phyloP scores from a whole-genome alignment of 2,113 vertebrate genomes.

The Caracal caracal region DNA sequence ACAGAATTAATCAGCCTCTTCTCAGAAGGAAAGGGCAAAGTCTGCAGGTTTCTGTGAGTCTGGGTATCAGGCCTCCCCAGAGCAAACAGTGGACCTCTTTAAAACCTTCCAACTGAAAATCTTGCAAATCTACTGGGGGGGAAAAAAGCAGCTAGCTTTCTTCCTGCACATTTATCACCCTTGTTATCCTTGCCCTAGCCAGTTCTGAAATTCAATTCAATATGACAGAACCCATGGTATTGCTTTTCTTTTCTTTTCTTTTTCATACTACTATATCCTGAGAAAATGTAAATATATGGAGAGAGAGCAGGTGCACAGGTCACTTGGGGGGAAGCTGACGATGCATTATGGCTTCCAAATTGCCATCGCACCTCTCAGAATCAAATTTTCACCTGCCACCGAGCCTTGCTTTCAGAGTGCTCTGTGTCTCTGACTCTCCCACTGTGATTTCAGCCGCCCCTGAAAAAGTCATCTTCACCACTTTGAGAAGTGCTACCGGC shows the following conservation, averaged over 20 bases:
- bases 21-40: neutral
- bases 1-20: neutral
- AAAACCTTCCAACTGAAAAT: conserved; percentile 34
- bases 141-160: neutral
- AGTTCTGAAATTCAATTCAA: conserved; percentile 31
- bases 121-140: neutral
- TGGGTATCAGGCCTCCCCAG: neutral
- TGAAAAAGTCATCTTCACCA: conserved; percentile 43
- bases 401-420: conserved; percentile 38
- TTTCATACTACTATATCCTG: neutral
- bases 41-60: neutral
- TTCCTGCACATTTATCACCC: conserved; percentile 30
- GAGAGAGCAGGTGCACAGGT: conserved; percentile 35
- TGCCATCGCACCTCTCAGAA: conserved; percentile 61
- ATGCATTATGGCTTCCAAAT: neutral
- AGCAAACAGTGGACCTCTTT: neutral
- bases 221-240: neutral
- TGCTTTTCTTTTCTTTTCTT: neutral
- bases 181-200: neutral
- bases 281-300: conserved; percentile 60
- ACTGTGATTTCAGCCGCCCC: neutral
- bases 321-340: neutral
- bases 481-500: conserved; percentile 17
- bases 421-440: neutral
- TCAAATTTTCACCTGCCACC: conserved; percentile 51